Percentiles rank a stretch among this genome's conserved stretches.
Evolutionary conservation across 2,888 invertebrate genomes (phyloP).

Genomic region (Lepetodrilus schrolli): DNA sequence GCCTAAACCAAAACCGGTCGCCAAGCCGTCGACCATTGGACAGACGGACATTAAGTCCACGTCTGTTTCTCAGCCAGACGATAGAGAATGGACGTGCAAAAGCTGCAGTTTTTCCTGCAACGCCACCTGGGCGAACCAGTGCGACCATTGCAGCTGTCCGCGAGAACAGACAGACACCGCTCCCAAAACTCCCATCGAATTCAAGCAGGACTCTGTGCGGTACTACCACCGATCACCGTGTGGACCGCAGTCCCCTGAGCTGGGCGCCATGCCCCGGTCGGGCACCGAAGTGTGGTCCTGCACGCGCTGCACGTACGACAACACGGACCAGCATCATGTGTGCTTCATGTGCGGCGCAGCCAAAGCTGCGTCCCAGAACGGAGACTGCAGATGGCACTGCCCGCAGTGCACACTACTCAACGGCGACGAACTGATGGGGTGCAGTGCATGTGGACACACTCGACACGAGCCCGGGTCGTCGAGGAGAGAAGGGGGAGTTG

Average conservation of each 20-base stretch:
- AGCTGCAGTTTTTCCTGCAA: slow-evolving; percentile 93
- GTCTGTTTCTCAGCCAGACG: neutral
- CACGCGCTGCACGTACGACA: slow-evolving; percentile 42
- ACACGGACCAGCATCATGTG: slow-evolving; percentile 31
- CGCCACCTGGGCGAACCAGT: slow-evolving; percentile 85
- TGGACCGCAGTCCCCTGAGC: neutral
- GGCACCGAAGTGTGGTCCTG: slow-evolving; percentile 38
- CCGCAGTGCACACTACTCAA: slow-evolving; percentile 58
- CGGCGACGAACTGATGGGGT: slow-evolving; percentile 39
- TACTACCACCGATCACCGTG: slow-evolving; percentile 33
- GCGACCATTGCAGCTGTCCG: slow-evolving; percentile 85
- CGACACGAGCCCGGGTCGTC: neutral
- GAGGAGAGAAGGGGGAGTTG: neutral
- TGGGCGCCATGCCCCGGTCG: neutral
- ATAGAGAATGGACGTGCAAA: slow-evolving; percentile 86
- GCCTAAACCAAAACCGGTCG: neutral
- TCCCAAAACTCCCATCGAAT: slow-evolving; percentile 41
- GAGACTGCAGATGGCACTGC: slow-evolving; percentile 53
- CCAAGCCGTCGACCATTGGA: neutral
- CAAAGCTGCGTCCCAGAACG: neutral
- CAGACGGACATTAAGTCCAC: neutral
- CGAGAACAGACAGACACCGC: slow-evolving; percentile 17
- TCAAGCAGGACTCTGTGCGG: slow-evolving; percentile 39
- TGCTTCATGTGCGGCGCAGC: slow-evolving; percentile 41
- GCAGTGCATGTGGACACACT: slow-evolving; percentile 48